Evolutionary conservation across 1,140 invertebrate genomes (phyloP).

Genomic region (Linepithema humile): DNA sequence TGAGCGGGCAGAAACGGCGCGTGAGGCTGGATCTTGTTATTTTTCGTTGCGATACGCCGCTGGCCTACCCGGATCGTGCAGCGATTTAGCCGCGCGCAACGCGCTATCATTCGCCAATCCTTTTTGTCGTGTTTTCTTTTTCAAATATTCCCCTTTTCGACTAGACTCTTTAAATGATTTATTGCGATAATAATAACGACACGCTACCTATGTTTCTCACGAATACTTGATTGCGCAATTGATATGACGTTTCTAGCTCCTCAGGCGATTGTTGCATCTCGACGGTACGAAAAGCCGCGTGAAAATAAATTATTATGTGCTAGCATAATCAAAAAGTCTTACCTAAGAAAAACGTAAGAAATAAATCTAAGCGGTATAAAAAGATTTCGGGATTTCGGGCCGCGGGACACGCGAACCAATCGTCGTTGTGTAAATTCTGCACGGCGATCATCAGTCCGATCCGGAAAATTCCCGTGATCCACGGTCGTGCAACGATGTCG

Average conservation of each 20-base stretch:
- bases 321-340: constrained; percentile 78
- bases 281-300: constrained; percentile 72
- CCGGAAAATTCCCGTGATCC: constrained; percentile 15
- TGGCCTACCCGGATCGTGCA: no score
- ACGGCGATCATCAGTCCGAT: constrained; percentile 16
- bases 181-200: constrained; percentile 59
- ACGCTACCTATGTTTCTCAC: constrained; percentile 55
- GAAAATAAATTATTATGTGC: constrained; percentile 82
- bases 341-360: constrained; percentile 70
- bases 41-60: no score
- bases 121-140: no score
- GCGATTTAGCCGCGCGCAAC: no score
- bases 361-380: constrained; percentile 70
- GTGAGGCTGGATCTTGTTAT: no score
- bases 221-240: constrained; percentile 80
- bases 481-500: not conserved
- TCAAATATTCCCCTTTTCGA: not conserved
- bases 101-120: no score
- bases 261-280: constrained; percentile 67
- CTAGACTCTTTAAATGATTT: not conserved
- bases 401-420: not conserved
- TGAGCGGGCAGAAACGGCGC: no score
- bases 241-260: constrained; percentile 80
- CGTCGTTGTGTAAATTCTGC: constrained; percentile 27
- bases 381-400: constrained; percentile 39